Evolutionary conservation across 2,797 vertebrate species (phyloP).

Genomic region (Lepidocolaptes lacrymiger): DNA sequence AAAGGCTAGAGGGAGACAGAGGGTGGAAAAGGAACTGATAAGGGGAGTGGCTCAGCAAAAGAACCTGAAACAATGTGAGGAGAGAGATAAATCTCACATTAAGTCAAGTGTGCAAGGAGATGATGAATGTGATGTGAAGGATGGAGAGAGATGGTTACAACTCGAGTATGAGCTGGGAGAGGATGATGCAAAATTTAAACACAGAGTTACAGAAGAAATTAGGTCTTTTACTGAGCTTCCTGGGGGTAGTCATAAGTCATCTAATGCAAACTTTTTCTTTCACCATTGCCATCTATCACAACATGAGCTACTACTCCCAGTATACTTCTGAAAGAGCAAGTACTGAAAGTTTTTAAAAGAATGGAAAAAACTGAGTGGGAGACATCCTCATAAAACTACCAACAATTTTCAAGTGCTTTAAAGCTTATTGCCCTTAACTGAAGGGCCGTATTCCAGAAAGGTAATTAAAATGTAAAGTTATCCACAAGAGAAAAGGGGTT

Average conservation of each 20-base stretch:
- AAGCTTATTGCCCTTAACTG: background rate
- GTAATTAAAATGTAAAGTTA: background rate
- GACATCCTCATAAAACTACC: background rate
- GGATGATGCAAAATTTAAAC: background rate
- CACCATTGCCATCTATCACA: background rate
- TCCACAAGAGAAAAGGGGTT: background rate
- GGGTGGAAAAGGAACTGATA: background rate
- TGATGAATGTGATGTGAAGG: background rate
- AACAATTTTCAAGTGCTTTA: background rate
- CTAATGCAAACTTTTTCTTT: background rate
- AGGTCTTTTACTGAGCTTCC: background rate
- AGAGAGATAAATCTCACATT: background rate
- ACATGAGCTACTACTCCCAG: background rate
- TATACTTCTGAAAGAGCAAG: background rate
- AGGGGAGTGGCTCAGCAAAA: background rate
- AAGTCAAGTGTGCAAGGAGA: background rate
- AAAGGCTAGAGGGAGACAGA: background rate
- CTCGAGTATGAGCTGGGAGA: background rate
- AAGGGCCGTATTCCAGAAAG: background rate
- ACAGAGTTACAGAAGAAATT: background rate
- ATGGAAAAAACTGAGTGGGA: background rate
- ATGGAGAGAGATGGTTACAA: background rate
- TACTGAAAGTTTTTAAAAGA: background rate
- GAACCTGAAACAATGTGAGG: background rate
- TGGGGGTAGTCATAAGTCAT: background rate